A percentile compares a stretch with the other conserved stretches of the same genome.
Conservation (phyloP, 37 sponge, comb jelly and placozoan species). For the Dysidea cf. avara region DNA sequence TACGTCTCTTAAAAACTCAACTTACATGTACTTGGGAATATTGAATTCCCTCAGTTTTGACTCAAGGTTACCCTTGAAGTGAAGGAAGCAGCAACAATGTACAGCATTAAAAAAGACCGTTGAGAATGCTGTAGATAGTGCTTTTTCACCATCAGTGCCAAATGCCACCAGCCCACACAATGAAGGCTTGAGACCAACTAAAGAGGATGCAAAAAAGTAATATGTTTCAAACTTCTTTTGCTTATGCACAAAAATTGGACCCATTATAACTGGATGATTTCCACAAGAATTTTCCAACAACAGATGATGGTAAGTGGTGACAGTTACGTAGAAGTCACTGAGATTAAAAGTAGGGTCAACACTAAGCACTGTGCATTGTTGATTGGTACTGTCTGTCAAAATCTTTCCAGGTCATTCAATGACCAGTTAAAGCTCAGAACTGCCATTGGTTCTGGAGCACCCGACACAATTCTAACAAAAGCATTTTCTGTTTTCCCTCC, state of each 20-base stretch:
- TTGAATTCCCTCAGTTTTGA: conserved; percentile 8
- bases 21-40: background rate
- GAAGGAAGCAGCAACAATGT: conserved; percentile 35
- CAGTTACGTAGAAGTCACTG: conserved; percentile 6
- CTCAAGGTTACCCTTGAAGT: conserved; percentile 39
- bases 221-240: conserved; percentile 31
- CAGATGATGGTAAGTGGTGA: too few species aligned
- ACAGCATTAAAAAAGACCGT: conserved; percentile 16
- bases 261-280: conserved; percentile 31
- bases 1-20: conserved; percentile 26
- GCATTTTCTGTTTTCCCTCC: background rate
- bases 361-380: background rate
- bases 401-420: conserved; percentile 4
- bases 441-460: conserved; percentile 6
- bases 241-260: conserved; percentile 40
- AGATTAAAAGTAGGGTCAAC: conserved; percentile 25
- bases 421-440: background rate
- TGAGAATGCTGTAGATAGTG: conserved; percentile 23
- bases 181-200: conserved; percentile 19
- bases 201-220: conserved; percentile 37
- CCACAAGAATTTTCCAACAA: background rate
- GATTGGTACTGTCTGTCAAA: conserved; percentile 18
- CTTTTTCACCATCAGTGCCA: conserved; percentile 47
- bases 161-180: background rate
- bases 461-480: conserved; percentile 6